These are phyloP conservation scores for Sceloporus tristichus DNA, from an alignment of 2,113 vertebrate genomes.

Conservation along the genomic window DNA sequence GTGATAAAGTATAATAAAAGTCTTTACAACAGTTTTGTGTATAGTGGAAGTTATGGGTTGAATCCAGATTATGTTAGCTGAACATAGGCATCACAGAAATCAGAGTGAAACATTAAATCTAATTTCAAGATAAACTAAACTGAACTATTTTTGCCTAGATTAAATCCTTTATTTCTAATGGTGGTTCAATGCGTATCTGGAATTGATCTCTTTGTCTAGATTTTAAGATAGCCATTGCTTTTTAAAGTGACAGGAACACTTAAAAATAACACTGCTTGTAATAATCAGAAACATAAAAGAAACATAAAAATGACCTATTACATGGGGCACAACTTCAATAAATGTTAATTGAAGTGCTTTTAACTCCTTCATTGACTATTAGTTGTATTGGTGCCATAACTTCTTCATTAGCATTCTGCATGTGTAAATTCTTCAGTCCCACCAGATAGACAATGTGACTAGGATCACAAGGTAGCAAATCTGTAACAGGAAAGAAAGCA, in stretches of 20 bases:
- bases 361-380: not conserved
- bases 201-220: not conserved
- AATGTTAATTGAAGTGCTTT: constrained; percentile 4
- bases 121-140: too few species aligned
- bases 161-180: not conserved
- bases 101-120: too few species aligned
- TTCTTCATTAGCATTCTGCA: not conserved
- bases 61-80: too few species aligned
- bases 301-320: not conserved
- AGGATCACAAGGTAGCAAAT: not conserved
- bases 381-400: not conserved
- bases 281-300: not conserved
- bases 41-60: too few species aligned
- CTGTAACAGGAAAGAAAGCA: not conserved
- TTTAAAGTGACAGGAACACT: not conserved
- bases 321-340: not conserved
- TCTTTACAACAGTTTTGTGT: too few species aligned
- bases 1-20: too few species aligned
- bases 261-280: not conserved
- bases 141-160: not conserved
- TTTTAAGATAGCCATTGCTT: not conserved
- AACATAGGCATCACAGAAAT: too few species aligned
- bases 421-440: not conserved
- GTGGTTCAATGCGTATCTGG: not conserved
- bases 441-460: not conserved